A percentile compares a stretch with the other conserved stretches of the same genome.
phyloP scores from a whole-genome alignment of 2,113 vertebrate species.

The Salvelinus sp. region DNA sequence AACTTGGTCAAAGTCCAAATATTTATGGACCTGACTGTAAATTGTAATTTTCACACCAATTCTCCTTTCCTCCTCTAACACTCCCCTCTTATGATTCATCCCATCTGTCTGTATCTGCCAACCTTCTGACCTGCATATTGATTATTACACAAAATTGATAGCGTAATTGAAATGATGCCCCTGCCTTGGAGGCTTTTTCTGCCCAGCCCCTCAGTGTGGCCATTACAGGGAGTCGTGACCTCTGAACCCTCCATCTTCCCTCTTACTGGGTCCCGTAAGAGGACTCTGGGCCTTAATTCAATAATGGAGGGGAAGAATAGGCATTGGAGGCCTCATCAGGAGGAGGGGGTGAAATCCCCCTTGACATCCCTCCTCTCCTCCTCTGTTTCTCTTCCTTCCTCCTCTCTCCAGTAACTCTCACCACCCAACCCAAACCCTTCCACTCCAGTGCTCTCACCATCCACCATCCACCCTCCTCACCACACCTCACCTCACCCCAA shows the following conservation, averaged over 20 bases:
- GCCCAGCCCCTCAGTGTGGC: constrained; percentile 38
- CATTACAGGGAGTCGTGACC: constrained; percentile 63
- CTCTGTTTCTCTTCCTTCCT: not conserved
- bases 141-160: constrained; percentile 68
- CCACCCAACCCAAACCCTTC: constrained; percentile 1
- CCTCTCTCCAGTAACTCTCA: not conserved
- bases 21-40: constrained; percentile 12
- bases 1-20: too few species aligned
- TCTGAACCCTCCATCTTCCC: constrained; percentile 39
- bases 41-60: constrained; percentile 37
- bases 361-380: not conserved
- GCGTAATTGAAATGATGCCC: constrained; percentile 65
- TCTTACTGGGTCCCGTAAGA: constrained; percentile 39
- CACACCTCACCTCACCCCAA: too few species aligned
- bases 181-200: constrained; percentile 27
- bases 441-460: not conserved
- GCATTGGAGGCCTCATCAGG: not conserved
- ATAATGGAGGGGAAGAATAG: constrained; percentile 52
- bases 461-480: not conserved
- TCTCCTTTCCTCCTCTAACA: constrained; percentile 4
- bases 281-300: constrained; percentile 55
- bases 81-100: constrained; percentile 19
- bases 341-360: not conserved
- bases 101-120: constrained; percentile 65
- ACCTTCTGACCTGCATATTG: constrained; percentile 63